Conservation (phyloP, 2,888 invertebrate species). For the Eupithecia insigniata region DNA sequence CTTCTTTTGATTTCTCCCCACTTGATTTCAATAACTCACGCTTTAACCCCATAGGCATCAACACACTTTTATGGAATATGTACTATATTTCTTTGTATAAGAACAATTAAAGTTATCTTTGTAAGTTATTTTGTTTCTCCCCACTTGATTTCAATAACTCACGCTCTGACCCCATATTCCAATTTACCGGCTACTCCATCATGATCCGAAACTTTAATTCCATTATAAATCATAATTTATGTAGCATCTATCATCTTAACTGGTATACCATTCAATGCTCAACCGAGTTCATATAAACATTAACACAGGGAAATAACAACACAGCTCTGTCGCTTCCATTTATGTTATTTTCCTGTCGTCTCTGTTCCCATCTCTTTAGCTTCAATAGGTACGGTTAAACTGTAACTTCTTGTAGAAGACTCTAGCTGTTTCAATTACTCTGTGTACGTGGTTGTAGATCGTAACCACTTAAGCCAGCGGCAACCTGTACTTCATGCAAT, state of each 20-base stretch:
- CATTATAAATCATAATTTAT: conserved; percentile 46
- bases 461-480: conserved; percentile 59
- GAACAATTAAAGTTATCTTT: not conserved
- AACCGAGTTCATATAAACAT: conserved; percentile 39
- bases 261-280: conserved; percentile 40
- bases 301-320: not conserved
- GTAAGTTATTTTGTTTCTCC: conserved; percentile 15
- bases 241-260: conserved; percentile 47
- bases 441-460: conserved; percentile 46
- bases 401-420: not conserved
- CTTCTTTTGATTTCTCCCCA: conserved; percentile 21
- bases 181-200: conserved; percentile 44
- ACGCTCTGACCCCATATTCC: conserved; percentile 33
- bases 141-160: conserved; percentile 39
- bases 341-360: not conserved
- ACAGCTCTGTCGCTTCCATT: not conserved
- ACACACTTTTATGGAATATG: too few species aligned
- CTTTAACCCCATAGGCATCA: too few species aligned
- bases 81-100: not conserved
- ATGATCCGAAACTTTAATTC: conserved; percentile 45
- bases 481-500: conserved; percentile 66
- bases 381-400: not conserved
- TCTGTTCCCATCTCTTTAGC: not conserved
- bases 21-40: too few species aligned
- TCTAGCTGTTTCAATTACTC: conserved; percentile 17